These are phyloP conservation scores for Helleia helle DNA, from an alignment of 2,888 invertebrate species.

Conservation along the genomic window DNA sequence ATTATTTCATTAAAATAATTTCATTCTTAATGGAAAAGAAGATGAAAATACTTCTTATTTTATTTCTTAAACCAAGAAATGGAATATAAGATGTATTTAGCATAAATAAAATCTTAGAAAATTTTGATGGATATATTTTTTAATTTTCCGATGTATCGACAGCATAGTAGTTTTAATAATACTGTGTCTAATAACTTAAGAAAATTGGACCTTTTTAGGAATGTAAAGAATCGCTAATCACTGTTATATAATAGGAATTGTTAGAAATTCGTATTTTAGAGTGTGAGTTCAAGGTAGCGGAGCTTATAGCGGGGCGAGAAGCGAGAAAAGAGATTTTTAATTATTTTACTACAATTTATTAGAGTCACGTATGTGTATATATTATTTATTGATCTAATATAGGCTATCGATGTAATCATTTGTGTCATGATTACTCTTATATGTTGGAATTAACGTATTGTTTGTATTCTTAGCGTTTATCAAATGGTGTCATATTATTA, in stretches of 20 bases:
- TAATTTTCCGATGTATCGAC: background rate
- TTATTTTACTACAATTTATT: no score
- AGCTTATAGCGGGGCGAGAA: background rate
- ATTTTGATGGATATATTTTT: background rate
- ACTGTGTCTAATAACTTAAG: background rate
- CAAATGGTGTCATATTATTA: no score
- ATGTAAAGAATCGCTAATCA: slow-evolving; percentile 7
- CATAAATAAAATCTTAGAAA: no score
- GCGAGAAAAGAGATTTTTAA: background rate
- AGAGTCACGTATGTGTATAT: no score
- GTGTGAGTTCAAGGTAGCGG: slow-evolving; percentile 13
- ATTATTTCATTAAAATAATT: background rate
- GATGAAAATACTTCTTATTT: no score
- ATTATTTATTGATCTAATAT: no score
- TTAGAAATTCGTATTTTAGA: slow-evolving; percentile 17
- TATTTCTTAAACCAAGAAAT: no score
- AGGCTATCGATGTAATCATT: no score
- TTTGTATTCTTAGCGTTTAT: no score
- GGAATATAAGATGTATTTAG: no score
- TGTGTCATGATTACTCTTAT: no score
- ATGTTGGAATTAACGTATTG: no score
- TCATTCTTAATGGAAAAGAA: background rate
- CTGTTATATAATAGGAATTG: slow-evolving; percentile 14
- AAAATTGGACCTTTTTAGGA: slow-evolving; percentile 2
- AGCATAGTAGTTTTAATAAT: background rate